phyloP scores from a whole-genome alignment of 2,888 invertebrate species.

The Adelognathus sp. region DNA sequence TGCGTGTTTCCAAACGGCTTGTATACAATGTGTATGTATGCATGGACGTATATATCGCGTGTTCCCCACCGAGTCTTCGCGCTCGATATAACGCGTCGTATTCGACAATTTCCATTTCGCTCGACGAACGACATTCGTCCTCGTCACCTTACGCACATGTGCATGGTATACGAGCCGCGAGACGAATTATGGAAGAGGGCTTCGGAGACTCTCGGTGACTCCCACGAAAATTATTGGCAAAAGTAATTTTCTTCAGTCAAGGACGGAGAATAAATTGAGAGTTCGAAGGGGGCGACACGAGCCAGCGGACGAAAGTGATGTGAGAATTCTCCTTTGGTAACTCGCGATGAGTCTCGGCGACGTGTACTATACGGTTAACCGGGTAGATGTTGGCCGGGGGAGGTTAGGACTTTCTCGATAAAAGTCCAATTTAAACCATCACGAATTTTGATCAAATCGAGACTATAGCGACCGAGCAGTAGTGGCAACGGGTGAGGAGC shows the following conservation, averaged over 20 bases:
- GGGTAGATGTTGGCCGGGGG: no score
- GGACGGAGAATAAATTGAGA: background rate
- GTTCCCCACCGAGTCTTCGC: background rate
- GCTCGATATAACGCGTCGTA: background rate
- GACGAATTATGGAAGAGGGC: background rate
- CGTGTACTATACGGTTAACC: background rate
- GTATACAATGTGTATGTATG: no score
- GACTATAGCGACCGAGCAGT: background rate
- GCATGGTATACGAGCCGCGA: background rate
- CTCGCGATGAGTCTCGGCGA: background rate
- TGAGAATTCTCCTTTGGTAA: background rate
- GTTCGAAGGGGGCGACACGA: background rate
- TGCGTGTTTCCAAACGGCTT: background rate
- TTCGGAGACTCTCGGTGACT: background rate
- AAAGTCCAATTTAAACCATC: conserved; percentile 50
- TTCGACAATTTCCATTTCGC: conserved; percentile 32
- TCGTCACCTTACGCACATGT: conserved; percentile 2
- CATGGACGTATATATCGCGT: background rate
- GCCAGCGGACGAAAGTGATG: background rate
- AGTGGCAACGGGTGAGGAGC: conserved; percentile 4
- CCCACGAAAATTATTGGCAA: conserved; percentile 33
- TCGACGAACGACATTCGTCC: conserved; percentile 27
- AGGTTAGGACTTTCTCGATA: no score
- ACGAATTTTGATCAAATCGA: conserved; percentile 50
- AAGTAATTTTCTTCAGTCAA: conserved; percentile 32